Base-by-base conservation (phyloP, 1,140 invertebrate genomes). In the Protaetia brevitarsis region DNA sequence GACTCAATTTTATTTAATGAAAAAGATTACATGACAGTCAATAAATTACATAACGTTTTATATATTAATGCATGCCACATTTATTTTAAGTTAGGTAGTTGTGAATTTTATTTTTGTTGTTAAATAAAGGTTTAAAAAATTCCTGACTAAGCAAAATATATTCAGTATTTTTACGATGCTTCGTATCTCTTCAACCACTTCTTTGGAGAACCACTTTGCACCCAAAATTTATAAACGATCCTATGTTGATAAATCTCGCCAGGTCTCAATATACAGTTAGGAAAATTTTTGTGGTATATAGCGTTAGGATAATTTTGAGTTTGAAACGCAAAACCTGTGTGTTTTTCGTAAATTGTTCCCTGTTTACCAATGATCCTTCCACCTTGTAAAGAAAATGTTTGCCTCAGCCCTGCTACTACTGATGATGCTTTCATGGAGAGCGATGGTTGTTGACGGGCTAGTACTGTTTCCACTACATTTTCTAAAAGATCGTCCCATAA, bases 301-400 rank as follows among this genome's bases (percentile, higher is more conserved):
- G 92, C 89, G 79, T 95, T 88, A 1, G 93, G 93, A 81, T 88
- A 95, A 74, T 93, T 90, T 77, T 95, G 92, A 0, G 92, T 89
- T 80, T 94, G 92, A 8, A 94, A 77, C 74, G 91, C 93, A 65
- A 95, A 87, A 0, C 86, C 89, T 4, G 85, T 86, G 69, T 93
- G 90, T 69, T 85, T 86, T 41, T 82, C 84, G 72, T 94, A 94
- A 0, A 72, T 67, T 0, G 81, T 78, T 4, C 87, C 86, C 8
- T 81, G 77, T 78, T 93, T 92, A 1, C 91, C 92, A 16, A 73
- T 57, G n/a, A 90, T 73, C 11, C 81, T 82, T 6, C n/a, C 30
- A 75, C 75, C 41, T 80, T 68, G 16, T 51, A 51, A n/a, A n/a
- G n/a, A n/a, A n/a, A n/a, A n/a, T n/a, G n/a, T n/a, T 8, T 5